phyloP scores from a whole-genome alignment of 2,888 invertebrate species.

The Lasioglossum villosulum region DNA sequence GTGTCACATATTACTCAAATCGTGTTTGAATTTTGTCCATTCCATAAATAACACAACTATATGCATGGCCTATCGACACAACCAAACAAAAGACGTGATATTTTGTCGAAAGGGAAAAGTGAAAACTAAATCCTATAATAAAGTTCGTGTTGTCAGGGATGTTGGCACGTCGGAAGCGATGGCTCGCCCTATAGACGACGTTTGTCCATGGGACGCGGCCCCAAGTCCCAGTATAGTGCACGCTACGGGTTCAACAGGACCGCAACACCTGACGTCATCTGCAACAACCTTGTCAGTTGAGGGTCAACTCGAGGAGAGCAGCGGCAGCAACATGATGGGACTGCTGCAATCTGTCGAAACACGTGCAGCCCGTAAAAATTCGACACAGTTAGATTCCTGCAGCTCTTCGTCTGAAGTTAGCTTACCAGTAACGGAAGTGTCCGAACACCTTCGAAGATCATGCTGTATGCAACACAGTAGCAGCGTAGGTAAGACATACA shows the following conservation, averaged over 20 bases:
- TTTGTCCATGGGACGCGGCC: slow-evolving; percentile 87
- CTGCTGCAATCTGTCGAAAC: slow-evolving; percentile 61
- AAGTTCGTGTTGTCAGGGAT: slow-evolving; percentile 83
- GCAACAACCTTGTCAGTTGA: slow-evolving; percentile 74
- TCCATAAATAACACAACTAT: neutral
- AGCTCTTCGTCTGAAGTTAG: slow-evolving; percentile 92
- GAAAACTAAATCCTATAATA: slow-evolving; percentile 81
- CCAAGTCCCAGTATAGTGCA: slow-evolving; percentile 78
- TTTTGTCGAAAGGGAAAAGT: slow-evolving; percentile 52
- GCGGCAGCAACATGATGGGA: slow-evolving; percentile 31
- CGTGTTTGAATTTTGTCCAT: neutral
- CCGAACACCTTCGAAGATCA: slow-evolving; percentile 88
- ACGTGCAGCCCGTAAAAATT: slow-evolving; percentile 87
- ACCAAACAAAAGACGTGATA: slow-evolving; percentile 39
- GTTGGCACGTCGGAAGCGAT: slow-evolving; percentile 79
- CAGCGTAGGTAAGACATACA: slow-evolving; percentile 83
- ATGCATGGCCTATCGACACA: slow-evolving; percentile 50
- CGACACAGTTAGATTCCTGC: slow-evolving; percentile 89
- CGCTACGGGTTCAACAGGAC: slow-evolving; percentile 45
- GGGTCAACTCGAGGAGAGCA: slow-evolving; percentile 54
- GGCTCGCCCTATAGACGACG: slow-evolving; percentile 85
- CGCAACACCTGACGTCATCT: slow-evolving; percentile 61
- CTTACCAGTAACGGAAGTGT: slow-evolving; percentile 86
- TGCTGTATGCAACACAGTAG: slow-evolving; percentile 86
- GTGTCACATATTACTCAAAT: neutral